These are phyloP conservation scores for Osmoderma eremita DNA, from an alignment of 2,888 invertebrate species.

Conservation along the genomic window DNA sequence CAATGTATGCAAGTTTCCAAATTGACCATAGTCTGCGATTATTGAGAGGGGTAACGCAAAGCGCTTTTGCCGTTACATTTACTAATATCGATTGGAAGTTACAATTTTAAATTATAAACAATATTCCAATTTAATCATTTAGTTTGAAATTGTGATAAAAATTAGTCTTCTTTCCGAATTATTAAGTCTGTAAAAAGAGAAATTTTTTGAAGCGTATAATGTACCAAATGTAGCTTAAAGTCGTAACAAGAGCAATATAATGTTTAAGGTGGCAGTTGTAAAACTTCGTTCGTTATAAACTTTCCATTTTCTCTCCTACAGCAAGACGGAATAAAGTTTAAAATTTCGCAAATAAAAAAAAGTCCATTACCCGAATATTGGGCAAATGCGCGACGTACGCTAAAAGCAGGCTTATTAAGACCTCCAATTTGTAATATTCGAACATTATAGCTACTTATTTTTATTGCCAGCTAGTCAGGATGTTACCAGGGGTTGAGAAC, in stretches of 20 bases:
- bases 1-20: no score
- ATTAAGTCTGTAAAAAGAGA: no score
- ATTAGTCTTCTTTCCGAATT: no score
- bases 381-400: constrained; percentile 1
- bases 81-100: no score
- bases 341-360: constrained; percentile 26
- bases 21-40: no score
- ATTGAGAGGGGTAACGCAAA: no score
- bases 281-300: constrained; percentile 14
- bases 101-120: no score
- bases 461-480: constrained; percentile 27
- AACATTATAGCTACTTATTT: constrained; percentile 37
- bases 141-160: no score
- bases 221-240: not conserved
- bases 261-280: constrained; percentile 2
- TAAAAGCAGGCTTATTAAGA: constrained; percentile 31
- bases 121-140: no score
- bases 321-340: constrained; percentile 11
- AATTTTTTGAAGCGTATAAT: not conserved
- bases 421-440: constrained; percentile 31
- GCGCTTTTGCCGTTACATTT: no score
- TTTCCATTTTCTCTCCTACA: constrained; percentile 9
- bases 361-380: constrained; percentile 26
- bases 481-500: not conserved
- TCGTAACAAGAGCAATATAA: not conserved